These are phyloP conservation scores for Carabus problematicus DNA, from an alignment of 2,888 invertebrate species.

Conservation along the genomic window DNA sequence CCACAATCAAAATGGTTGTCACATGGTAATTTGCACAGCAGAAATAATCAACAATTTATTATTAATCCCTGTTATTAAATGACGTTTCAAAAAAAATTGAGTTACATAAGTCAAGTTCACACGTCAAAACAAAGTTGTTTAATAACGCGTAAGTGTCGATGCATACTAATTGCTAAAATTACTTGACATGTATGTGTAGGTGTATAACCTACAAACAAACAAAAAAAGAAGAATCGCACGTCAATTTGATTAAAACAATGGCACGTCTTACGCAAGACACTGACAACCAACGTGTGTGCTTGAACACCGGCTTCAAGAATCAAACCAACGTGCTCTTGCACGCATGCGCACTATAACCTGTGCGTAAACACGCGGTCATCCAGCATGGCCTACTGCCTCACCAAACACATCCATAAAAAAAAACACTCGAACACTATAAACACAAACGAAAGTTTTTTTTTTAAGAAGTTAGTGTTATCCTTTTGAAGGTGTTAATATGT, in stretches of 20 bases:
- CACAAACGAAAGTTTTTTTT: neutral
- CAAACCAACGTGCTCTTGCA: constrained; percentile 20
- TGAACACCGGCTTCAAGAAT: constrained; percentile 4
- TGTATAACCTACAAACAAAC: neutral
- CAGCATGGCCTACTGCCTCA: constrained; percentile 18
- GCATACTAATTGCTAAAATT: neutral
- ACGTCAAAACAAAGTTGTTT: neutral
- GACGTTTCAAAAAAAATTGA: too few relatives aligned
- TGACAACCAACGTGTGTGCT: constrained; percentile 15
- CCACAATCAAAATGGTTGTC: too few relatives aligned
- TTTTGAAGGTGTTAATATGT: too few relatives aligned
- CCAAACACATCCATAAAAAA: constrained; percentile 5
- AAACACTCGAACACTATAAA: neutral
- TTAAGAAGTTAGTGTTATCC: neutral
- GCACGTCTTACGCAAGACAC: constrained; percentile 28
- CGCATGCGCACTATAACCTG: constrained; percentile 12
- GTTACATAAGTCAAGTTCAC: neutral
- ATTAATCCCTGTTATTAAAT: too few relatives aligned
- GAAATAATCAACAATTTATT: too few relatives aligned
- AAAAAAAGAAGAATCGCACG: neutral
- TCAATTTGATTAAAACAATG: constrained; percentile 4
- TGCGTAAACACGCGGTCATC: constrained; percentile 16
- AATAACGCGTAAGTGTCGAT: neutral
- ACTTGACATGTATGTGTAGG: too few relatives aligned
- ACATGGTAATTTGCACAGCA: too few relatives aligned